A percentile compares a stretch with the other conserved stretches of the same genome.
Evolutionary conservation across 2,113 vertebrate species (phyloP).

Genomic region (Cinclus mexicanus): DNA sequence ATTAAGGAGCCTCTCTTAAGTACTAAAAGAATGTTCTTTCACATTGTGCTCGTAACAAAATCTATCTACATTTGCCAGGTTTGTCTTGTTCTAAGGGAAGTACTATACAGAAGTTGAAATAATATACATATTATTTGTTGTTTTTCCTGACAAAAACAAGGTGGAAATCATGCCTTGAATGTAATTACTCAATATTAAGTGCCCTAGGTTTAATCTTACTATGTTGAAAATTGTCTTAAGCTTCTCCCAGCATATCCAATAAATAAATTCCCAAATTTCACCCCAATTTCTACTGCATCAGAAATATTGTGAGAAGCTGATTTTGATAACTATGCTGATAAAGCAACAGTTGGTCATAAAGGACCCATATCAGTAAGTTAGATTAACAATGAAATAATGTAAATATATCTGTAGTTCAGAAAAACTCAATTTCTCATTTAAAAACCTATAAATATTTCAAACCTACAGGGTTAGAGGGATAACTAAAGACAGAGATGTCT

Average conservation of each 20-base stretch:
- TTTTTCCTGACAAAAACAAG: background rate
- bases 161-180: background rate
- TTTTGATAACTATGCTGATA: background rate
- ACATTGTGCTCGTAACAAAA: background rate
- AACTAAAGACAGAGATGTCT: background rate
- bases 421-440: background rate
- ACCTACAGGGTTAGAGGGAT: background rate
- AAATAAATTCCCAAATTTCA: background rate
- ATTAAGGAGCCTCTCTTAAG: background rate
- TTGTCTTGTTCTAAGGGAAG: background rate
- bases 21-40: background rate
- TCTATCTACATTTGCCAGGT: background rate
- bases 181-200: background rate
- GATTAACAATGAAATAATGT: background rate
- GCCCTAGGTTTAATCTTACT: background rate
- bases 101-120: background rate
- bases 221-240: background rate
- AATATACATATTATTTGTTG: background rate
- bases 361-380: background rate
- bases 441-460: constrained; percentile 10
- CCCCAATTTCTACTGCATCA: background rate
- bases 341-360: constrained; percentile 14
- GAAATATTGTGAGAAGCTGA: background rate
- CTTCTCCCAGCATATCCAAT: background rate
- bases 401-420: constrained; percentile 7